Base-by-base conservation (phyloP, 2,113 vertebrate genomes). In the Meriones unguiculatus region DNA sequence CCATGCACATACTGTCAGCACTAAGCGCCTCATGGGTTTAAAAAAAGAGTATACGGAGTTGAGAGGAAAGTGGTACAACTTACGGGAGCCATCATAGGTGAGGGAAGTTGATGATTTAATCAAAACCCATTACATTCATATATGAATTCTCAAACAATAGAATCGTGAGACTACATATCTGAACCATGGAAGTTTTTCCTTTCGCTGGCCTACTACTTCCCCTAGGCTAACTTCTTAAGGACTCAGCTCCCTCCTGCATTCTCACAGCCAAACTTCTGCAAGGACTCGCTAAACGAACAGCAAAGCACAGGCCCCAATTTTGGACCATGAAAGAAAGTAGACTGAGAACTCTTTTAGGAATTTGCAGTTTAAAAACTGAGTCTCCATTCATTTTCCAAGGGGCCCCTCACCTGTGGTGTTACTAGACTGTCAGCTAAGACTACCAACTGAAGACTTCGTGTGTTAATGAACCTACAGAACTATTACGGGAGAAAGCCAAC, bases 301-400 rank as follows among this genome's bases (percentile, higher is more conserved):
- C 52, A 59, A 89, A 30, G 41, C 28, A 64, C 28, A 2, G 57
- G 59, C 76, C 38, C 24, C 41, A 70, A 46, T 75, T 35, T 17
- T 15, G 13, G n/a, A 13, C 80, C 73, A 52, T 32, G 15, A 35
- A n/a, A 65, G 17, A 67, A 50, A 5, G 7, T 0, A 72, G 30
- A 15, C 90, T 76, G 57, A 89, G 57, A 86, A 12, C 62, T 94
- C 15, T 76, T 69, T 57, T 38, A 62, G 13, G 7, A 82, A 91
- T 50, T 72, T 75, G 14, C 3, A 89, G 24, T 75, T 90, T 67
- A 70, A 97, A 94, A 20, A 92, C 76, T 80, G 57, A 85, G 2
- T 32, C 5, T 25, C 28, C 80, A 24, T 41, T 69, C n/a, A 8
- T 64, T 93, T 93, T 70, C 41, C 64, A 32, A 97, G 35, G 35